Evolutionary conservation across 2,113 vertebrate species (phyloP), one percentile per base, ranked within the genome.

Genomic region (Perognathus longimembris): DNA sequence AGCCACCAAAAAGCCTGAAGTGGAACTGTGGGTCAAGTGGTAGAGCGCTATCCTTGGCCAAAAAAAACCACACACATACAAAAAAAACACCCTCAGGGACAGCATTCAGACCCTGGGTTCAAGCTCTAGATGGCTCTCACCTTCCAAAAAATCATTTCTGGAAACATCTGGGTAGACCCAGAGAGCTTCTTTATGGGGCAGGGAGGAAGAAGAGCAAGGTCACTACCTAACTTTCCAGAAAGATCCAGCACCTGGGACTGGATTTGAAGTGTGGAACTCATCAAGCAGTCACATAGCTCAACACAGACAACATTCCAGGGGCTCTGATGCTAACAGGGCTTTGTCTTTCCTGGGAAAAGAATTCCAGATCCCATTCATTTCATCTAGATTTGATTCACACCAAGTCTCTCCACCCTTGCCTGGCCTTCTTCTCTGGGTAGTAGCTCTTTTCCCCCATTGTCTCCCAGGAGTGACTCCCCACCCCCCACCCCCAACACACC

Each of bases 221-320:
- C 9, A 21, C 61, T 32, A 3, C 40, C 36, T 63, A 32, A 9
- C 30, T 67, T 70, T 22, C 26, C 50, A 59, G 88, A 21, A 85
- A 24, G 63, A 69, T n/a, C 5, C 24, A 32, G 38, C 10, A 18
- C 18, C 15, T 8, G 20, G 32, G 84, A 61, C n/a, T 70, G 26
- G 66, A 38, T 69, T 61, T 57, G 0, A 80, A 67, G 63, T 15
- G 9, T 4, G 30, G 64, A 70, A 20, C 69, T 77, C n/a, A 32
- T 8, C 2, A 32, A 28, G 12, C 38, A 5, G 30, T 1, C 18
- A 12, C 11, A n/a, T 24, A 9, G 20, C 38, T 40, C 67, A n/a
- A 22, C 36, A 12, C 10, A 5, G 38, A 63, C 32, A 32, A 45
- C 21, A 0, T 0, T 77, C 61, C 17, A 0, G 3, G 24, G 34